Conservation (phyloP, 2,113 vertebrate species). For the Brachyhypopomus occidentalis region DNA sequence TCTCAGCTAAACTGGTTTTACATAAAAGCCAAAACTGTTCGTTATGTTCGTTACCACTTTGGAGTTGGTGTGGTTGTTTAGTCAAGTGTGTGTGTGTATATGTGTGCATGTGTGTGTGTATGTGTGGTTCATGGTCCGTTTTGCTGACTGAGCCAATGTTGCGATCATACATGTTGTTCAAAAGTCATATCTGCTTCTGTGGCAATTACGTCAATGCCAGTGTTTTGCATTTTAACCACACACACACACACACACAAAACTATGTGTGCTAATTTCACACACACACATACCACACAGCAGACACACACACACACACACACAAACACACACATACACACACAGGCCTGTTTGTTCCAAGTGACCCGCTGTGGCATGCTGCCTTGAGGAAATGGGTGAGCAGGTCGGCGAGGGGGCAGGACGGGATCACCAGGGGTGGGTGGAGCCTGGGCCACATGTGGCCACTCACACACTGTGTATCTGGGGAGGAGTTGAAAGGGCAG, state of each 20-base stretch:
- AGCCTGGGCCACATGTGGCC: background rate
- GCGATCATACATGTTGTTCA: background rate
- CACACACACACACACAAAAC: too few relatives aligned
- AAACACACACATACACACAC: too few relatives aligned
- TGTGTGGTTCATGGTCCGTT: too few relatives aligned
- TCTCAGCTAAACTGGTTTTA: background rate
- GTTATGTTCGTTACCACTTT: background rate
- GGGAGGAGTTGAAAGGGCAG: slow-evolving; percentile 9
- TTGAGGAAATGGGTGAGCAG: slow-evolving; percentile 25
- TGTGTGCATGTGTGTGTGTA: background rate
- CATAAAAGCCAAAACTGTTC: background rate
- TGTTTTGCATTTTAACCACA: background rate
- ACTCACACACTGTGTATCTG: background rate
- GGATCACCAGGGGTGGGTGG: background rate
- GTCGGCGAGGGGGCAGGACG: slow-evolving; percentile 21
- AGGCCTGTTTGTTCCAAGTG: slow-evolving; percentile 29
- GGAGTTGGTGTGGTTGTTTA: background rate
- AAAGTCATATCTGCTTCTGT: background rate
- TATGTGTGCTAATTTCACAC: background rate
- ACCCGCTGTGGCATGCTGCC: slow-evolving; percentile 34
- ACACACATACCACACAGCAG: too few relatives aligned
- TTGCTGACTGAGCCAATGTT: too few relatives aligned
- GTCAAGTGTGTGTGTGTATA: background rate
- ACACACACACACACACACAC: too few relatives aligned
- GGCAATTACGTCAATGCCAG: slow-evolving; percentile 3